Evolutionary conservation across 2,113 vertebrate species (phyloP).

Genomic region (Oryzias curvinotus): DNA sequence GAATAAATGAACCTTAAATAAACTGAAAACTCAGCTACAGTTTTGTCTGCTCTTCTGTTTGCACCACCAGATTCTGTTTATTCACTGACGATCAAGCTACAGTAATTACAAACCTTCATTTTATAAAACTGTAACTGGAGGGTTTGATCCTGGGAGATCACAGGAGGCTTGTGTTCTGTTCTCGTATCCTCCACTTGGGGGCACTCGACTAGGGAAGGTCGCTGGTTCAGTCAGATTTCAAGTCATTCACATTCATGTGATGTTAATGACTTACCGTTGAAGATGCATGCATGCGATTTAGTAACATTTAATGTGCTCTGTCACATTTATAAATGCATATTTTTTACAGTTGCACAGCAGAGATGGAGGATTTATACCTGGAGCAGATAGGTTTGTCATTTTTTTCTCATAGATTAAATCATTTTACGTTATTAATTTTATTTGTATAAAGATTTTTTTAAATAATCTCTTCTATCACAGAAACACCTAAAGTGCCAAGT

Average conservation of each 20-base stretch:
- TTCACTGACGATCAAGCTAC: slow-evolving; percentile 8
- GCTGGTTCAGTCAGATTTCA: slow-evolving; percentile 48
- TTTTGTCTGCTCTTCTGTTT: slow-evolving; percentile 63
- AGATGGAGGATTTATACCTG: too few species aligned
- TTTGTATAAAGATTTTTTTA: too few species aligned
- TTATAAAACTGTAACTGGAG: background rate
- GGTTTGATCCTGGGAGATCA: background rate
- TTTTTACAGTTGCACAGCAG: too few species aligned
- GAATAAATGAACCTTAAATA: slow-evolving; percentile 98
- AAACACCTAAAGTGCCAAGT: too few species aligned
- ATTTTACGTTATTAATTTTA: too few species aligned
- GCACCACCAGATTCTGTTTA: slow-evolving; percentile 8
- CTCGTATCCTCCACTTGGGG: slow-evolving; percentile 49
- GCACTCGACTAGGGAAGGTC: slow-evolving; percentile 33
- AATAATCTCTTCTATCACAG: too few species aligned
- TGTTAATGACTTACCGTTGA: slow-evolving; percentile 32
- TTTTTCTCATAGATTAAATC: too few species aligned
- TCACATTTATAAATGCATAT: too few species aligned
- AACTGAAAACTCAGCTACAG: slow-evolving; percentile 90
- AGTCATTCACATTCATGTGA: slow-evolving; percentile 35
- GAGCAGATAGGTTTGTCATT: too few species aligned
- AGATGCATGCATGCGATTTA: too few species aligned
- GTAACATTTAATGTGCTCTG: too few species aligned
- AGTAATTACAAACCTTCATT: background rate
- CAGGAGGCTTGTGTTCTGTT: slow-evolving; percentile 5